Evolutionary conservation across 2,113 vertebrate species (phyloP).

Genomic region (Dolichallabes microphthalmus): DNA sequence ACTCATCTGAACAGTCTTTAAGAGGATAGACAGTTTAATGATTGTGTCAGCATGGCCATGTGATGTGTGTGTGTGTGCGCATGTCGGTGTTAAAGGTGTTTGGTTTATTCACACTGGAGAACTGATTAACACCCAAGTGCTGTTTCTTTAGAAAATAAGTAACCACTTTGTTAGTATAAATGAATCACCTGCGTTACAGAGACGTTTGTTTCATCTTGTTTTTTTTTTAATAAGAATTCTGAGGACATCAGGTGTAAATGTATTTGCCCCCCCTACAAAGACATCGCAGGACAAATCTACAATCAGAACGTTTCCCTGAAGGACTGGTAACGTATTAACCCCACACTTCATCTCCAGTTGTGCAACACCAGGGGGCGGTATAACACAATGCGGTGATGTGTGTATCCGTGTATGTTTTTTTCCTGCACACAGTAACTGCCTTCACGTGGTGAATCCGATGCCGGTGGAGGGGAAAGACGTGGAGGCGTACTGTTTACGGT

Average conservation of each 20-base stretch:
- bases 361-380: not conserved
- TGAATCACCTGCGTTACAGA: no score
- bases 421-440: conserved; percentile 78
- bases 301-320: conserved; percentile 96
- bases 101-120: not conserved
- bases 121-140: not conserved
- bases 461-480: conserved; percentile 92
- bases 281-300: conserved; percentile 86
- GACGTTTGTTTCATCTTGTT: no score
- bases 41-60: not conserved
- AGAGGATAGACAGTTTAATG: not conserved
- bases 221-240: conserved; percentile 81
- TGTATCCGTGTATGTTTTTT: not conserved
- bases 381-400: not conserved
- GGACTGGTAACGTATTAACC: conserved; percentile 83
- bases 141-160: not conserved
- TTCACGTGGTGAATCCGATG: conserved; percentile 95
- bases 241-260: conserved; percentile 96
- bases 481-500: conserved; percentile 95
- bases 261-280: conserved; percentile 97
- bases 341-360: not conserved
- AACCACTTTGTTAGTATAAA: not conserved
- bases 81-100: not conserved
- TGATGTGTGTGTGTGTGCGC: no score
- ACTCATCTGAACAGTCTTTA: not conserved